Evolutionary conservation across 2,797 vertebrate species (phyloP).

Genomic region (Alcedo quadribrachys): DNA sequence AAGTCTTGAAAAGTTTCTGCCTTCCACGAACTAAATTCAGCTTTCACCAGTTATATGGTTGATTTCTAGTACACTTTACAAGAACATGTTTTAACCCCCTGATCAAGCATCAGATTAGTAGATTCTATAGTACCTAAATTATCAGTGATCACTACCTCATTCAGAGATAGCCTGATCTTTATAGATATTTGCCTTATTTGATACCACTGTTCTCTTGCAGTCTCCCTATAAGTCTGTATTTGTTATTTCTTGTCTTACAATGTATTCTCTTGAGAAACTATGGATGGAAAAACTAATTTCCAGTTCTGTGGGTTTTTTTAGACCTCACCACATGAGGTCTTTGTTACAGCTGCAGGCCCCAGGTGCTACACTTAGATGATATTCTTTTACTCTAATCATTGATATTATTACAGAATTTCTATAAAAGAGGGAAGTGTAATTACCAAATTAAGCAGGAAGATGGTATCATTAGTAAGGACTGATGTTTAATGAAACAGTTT

Average conservation of each 20-base stretch:
- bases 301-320: background rate
- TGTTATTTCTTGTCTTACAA: background rate
- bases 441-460: background rate
- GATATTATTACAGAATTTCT: background rate
- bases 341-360: background rate
- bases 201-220: background rate
- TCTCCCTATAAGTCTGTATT: background rate
- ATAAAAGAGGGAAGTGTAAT: background rate
- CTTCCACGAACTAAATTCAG: background rate
- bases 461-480: background rate
- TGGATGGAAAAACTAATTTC: constrained; percentile 29
- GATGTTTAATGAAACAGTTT: background rate
- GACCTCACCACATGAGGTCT: background rate
- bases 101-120: background rate
- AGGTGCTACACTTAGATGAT: background rate
- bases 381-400: constrained; percentile 4
- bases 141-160: background rate
- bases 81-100: background rate
- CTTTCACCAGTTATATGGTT: background rate
- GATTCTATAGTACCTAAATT: background rate
- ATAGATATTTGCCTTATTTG: background rate
- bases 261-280: background rate
- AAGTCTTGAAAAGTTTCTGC: background rate
- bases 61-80: background rate
- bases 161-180: background rate